A percentile compares a stretch with the other conserved stretches of the same genome.
These are phyloP conservation scores for Lasius fuliginosus DNA, from an alignment of 2,888 invertebrate genomes.

Conservation along the genomic window DNA sequence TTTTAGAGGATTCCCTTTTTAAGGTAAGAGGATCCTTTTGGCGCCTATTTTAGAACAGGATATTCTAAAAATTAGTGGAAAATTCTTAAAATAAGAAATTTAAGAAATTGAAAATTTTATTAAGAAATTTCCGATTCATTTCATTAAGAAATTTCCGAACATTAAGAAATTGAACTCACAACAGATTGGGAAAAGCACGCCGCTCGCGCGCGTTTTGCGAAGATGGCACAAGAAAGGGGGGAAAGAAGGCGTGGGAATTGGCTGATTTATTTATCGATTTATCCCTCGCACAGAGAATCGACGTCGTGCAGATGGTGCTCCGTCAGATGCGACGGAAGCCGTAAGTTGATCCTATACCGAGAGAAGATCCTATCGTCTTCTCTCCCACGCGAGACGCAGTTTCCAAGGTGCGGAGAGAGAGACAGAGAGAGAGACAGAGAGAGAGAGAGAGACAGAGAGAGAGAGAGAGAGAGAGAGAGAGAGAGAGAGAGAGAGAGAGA, in stretches of 20 bases:
- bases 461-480: slow-evolving; percentile 32
- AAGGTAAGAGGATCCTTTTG: too few relatives aligned
- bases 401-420: slow-evolving; percentile 56
- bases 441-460: background rate
- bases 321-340: slow-evolving; percentile 69
- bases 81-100: too few relatives aligned
- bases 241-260: slow-evolving; percentile 3
- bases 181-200: background rate
- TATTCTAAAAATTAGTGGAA: too few relatives aligned
- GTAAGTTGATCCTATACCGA: slow-evolving; percentile 71
- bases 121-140: too few relatives aligned
- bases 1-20: too few relatives aligned
- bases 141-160: too few relatives aligned
- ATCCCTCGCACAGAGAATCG: slow-evolving; percentile 9
- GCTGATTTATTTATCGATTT: slow-evolving; percentile 44
- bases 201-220: background rate
- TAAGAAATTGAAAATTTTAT: too few relatives aligned
- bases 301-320: slow-evolving; percentile 52
- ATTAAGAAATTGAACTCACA: background rate
- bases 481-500: slow-evolving; percentile 36
- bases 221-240: background rate
- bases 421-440: slow-evolving; percentile 43
- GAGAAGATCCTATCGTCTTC: slow-evolving; percentile 70
- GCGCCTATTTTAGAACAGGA: too few relatives aligned
- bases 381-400: slow-evolving; percentile 67